Evolutionary conservation across 2,888 invertebrate species (phyloP), one percentile per base, ranked within the genome.

Genomic region (Eudasyphora cyanicolor): DNA sequence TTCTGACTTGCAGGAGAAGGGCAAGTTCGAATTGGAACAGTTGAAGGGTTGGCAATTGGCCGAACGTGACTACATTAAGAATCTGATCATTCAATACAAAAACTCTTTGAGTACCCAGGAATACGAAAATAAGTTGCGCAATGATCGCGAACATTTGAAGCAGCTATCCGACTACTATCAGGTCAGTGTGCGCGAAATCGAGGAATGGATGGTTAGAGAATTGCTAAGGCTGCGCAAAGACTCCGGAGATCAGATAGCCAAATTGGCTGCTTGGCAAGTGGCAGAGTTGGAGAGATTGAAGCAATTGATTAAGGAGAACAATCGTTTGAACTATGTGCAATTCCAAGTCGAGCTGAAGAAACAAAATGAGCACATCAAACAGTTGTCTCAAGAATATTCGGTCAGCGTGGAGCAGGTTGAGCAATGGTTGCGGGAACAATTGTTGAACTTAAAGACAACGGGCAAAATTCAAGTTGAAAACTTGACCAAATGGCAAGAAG

Each of bases 171-270:
- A 88, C 57, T 89, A 89, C 64, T 91, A 91, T 80, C 89, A 89
- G 19, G 60, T 91, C 12, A 89, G 87, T 76, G 88, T 91, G 14
- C 89, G 89, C 38, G 90, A 91, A 82, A 89, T 91, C 7, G 90
- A 91, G 79, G 87, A 89, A 38, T 91, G 91, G 90, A 91, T 91
- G 87, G 86, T 90, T 14, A 86, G 88, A 0, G 91, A 91, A 79
- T 79, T 91, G 0, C 88, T 89, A 17, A 88, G 91, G 0, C 79
- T 91, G 10, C 84, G 89, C 0, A 88, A 89, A 14, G 88, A 87
- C 29, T 88, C 90, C 0, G 87, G 87, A 51, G 84, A 86, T 2
- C 87, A 90, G 0, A 86, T 91, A 14, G 88, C 88, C 42, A 86
- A 87, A 10, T 81, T 91, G 0, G 87, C 89, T 19, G 88, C 84